Evolutionary conservation across 2,113 vertebrate genomes (phyloP).

Genomic region (Spermophilus dauricus): DNA sequence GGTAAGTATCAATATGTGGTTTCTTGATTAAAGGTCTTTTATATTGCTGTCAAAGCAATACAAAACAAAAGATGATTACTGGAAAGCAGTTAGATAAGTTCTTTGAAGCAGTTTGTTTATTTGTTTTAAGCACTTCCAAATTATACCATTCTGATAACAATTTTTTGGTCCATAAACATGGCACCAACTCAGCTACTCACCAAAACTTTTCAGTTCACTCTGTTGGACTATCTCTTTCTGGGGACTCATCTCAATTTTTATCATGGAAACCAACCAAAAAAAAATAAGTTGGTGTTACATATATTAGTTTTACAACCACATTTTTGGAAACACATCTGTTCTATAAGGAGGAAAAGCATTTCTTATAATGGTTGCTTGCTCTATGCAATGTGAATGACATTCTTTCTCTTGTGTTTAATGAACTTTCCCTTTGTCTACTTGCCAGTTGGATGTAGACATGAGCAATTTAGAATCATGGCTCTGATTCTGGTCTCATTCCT

Average conservation of each 20-base stretch:
- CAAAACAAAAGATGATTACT: not conserved
- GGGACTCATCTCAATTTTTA: conserved; percentile 44
- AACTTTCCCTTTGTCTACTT: conserved; percentile 52
- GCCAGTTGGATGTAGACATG: conserved; percentile 42
- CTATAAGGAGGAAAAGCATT: conserved; percentile 18
- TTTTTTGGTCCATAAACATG: not conserved
- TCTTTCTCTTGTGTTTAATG: conserved; percentile 62
- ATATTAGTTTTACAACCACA: conserved; percentile 61
- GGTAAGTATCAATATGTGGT: not conserved
- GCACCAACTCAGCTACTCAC: not conserved
- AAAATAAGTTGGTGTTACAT: conserved; percentile 63
- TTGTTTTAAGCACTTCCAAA: not conserved
- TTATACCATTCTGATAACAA: not conserved
- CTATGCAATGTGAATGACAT: conserved; percentile 42
- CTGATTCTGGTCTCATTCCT: conserved; percentile 62
- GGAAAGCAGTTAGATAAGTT: not conserved
- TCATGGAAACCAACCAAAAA: conserved; percentile 43
- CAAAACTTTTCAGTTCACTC: conserved; percentile 35
- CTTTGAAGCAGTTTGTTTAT: not conserved
- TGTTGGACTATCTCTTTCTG: conserved; percentile 35
- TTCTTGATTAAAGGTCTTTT: not conserved
- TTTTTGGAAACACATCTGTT: conserved; percentile 67
- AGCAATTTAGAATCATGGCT: conserved; percentile 50
- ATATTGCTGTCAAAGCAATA: not conserved
- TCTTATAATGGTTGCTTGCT: conserved; percentile 19